Evolutionary conservation across 2,113 vertebrate species (phyloP), one percentile per base, ranked within the genome.

Genomic region (Puffinus mauretanicus): DNA sequence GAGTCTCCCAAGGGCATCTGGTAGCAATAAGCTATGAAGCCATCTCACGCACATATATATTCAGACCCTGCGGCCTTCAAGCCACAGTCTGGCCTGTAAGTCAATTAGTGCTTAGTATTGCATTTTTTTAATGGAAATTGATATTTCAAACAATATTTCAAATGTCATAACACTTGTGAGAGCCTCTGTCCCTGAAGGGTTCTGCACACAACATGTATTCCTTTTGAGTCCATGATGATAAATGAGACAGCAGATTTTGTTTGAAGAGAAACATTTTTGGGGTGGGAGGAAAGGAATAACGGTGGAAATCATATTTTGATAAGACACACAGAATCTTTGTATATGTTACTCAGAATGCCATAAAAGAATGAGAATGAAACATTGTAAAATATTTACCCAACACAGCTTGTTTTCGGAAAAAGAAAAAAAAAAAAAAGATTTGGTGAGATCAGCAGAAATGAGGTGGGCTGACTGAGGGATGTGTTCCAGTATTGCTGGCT

Each of bases 381-480:
- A 44, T 60, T 64, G 79, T 73, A 93, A 79, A 88, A 95, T 94
- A 94, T 93, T 73, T 93, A 95, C 46, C n/a, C 15, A 64, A 80
- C 51, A 95, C 38, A 97, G 38, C 58, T 36, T 57, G 13, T 61
- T 16, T 67, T 58, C 9, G 4, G 7, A 1, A 42, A 49, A 29
- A 38, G 16, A 8, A 25, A 16, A 66, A 32, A 61, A n/a, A 32
- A 3, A 17, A 44, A 38, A 58, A 55, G 17, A 86, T 80, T 88
- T 16, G 44, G 58, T 82, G 88, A 94, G 57, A 94, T 88, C 88
- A 95, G 87, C 79, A 91, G 83, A 96, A 96, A 93, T 13, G 20
- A 92, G 55, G 18, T 91, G 65, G 64, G 51, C 86, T 83, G 65
- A 29, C 32, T 52, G 55, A 76, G 38, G 57, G 62, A 88, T 69